Evolutionary conservation across 2,888 invertebrate species (phyloP), one percentile per base, ranked within the genome.

Genomic region (Microctonus brassicae): DNA sequence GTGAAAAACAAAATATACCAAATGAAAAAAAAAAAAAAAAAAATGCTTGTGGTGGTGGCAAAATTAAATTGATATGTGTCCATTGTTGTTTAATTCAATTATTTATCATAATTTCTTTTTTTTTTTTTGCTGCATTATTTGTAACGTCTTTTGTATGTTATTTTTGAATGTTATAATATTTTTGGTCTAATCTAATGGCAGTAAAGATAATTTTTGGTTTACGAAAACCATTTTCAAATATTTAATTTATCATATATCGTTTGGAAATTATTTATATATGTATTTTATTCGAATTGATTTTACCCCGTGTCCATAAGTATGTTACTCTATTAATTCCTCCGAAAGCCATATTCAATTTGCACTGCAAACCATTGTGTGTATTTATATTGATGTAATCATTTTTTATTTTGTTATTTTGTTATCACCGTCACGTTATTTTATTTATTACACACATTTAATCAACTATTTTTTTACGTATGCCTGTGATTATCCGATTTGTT

Each of bases 31-130:
- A 63, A 62, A 33, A 11, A 58, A 67, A 57, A 55, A 33, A 47
- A 20, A 42, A 55, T 63, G 7, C 7, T 29, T n/a, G 24, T 63
- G 36, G 26, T 24, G n/a, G 53, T 9, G 24, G 33, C 13, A 42
- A 22, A 57, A 69, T 57, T 9, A 57, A 64, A 64, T 63, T 69
- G 70, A 70, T 70, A 70, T 70, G 70, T 70, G 47, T 70, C 33
- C 39, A 57, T 29, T 29, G 7, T 29, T 29, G 20, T 13, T 11
- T 26, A 47, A 26, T 13, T n/a, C n/a, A n/a, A 11, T 22, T 22
- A 61, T 3, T 52, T 53, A 10, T 26, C 2, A 63, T 60, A n/a
- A n/a, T n/a, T 36, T 63, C 22, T 39, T 36, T n/a, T 55, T 1
- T 53, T 42, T 53, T 57, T 70, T 26, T 42, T 47, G 29, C 7